Base-by-base conservation (phyloP, 92 coral and sea anemone species). In the Paramuricea clavata region DNA sequence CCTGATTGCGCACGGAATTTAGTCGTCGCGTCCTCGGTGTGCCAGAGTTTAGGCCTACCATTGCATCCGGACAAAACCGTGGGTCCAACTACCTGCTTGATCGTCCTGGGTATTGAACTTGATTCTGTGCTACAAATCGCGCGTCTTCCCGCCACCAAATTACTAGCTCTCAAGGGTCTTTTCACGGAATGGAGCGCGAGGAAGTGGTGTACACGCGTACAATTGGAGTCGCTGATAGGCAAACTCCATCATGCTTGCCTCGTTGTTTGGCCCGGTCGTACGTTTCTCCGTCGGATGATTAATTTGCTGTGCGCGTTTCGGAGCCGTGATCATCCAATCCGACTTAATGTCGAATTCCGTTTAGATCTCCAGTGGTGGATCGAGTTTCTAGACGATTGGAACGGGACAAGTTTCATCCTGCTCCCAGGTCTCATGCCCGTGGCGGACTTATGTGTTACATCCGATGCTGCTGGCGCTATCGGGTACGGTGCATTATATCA, bases 181-280 rank as follows among this genome's bases (percentile, higher is more conserved):
- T 6, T 68, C 69, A 85, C 61, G 69, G 61, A 16, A 41, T 68
- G n/a, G n/a, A n/a, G n/a, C n/a, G n/a, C n/a, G n/a, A n/a, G n/a
- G n/a, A n/a, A n/a, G n/a, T n/a, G n/a, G n/a, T n/a, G n/a, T n/a
- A n/a, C n/a, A n/a, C n/a, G n/a, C n/a, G n/a, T n/a, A n/a, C n/a
- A n/a, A n/a, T n/a, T n/a, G n/a, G n/a, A n/a, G n/a, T n/a, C n/a
- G n/a, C n/a, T n/a, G n/a, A n/a, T n/a, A n/a, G n/a, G n/a, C n/a
- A n/a, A n/a, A n/a, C n/a, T n/a, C n/a, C n/a, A n/a, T n/a, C n/a
- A n/a, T n/a, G n/a, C n/a, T 61, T 85, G 90, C 59, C 27, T 27
- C 28, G 90, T 81, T 25, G 89, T 89, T 30, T 79, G 86, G 68
- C 90, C 90, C 8, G 92, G 94, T 3, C 52, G 90, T 60, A 91